These are phyloP conservation scores for Mirounga angustirostris DNA, from an alignment of 2,113 vertebrate genomes.

Conservation along the genomic window DNA sequence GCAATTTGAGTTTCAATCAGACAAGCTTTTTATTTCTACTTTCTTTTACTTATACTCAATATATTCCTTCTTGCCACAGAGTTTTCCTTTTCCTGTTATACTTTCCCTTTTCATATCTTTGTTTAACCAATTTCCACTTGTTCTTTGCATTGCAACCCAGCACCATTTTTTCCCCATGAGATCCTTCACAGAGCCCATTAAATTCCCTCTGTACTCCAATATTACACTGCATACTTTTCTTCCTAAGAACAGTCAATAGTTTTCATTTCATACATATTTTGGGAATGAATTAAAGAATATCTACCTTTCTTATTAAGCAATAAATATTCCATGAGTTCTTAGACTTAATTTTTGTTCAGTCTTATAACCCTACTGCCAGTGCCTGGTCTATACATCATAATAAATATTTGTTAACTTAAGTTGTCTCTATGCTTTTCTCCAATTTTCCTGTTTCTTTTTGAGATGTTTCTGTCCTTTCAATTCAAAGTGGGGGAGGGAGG, in stretches of 20 bases:
- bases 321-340: neutral
- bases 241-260: neutral
- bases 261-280: neutral
- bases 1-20: neutral
- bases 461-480: neutral
- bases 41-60: neutral
- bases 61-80: neutral
- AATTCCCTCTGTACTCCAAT: fast-evolving
- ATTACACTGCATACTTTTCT: neutral
- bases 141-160: neutral
- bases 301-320: neutral
- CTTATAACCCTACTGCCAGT: neutral
- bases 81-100: neutral
- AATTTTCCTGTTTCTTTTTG: neutral
- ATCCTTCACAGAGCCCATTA: neutral
- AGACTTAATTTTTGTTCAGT: neutral
- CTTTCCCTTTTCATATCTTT: neutral
- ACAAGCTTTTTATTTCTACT: neutral
- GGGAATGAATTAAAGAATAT: neutral
- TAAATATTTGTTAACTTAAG: neutral
- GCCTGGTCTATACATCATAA: neutral
- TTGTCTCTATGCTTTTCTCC: neutral
- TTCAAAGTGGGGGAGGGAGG: neutral
- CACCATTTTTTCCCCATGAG: neutral
- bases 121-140: neutral